Percentiles rank a stretch among this genome's conserved stretches.
Evolutionary conservation across 2,113 vertebrate genomes (phyloP).

Genomic region (Mesembrinibis cayennensis): DNA sequence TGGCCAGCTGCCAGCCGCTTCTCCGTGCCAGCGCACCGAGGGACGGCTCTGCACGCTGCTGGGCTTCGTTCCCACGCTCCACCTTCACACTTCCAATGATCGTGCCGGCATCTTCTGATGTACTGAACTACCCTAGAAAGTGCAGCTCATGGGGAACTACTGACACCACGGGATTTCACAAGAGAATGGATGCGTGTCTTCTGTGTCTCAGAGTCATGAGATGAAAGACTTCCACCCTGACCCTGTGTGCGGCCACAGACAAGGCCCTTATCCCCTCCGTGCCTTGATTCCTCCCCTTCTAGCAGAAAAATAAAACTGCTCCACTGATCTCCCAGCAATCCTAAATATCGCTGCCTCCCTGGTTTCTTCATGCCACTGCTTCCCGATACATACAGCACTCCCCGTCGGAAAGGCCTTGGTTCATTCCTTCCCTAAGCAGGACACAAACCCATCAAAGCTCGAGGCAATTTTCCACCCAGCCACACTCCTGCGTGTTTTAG

Average conservation of each 20-base stretch:
- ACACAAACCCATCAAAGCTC: neutral
- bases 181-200: neutral
- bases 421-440: neutral
- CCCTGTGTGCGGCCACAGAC: neutral
- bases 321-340: neutral
- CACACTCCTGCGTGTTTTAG: neutral
- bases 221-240: neutral
- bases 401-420: neutral
- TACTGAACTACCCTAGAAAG: neutral
- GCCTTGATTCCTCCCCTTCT: neutral
- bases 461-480: neutral
- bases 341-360: neutral
- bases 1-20: accelerated
- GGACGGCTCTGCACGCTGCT: neutral
- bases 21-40: neutral
- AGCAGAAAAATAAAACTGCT: neutral
- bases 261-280: neutral
- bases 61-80: accelerated
- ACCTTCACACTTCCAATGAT: accelerated
- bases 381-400: neutral
- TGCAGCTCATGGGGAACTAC: neutral
- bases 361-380: accelerated
- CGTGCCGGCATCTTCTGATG: accelerated
- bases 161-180: neutral
- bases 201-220: neutral